These are phyloP conservation scores for Platycnemis pennipes DNA, from an alignment of 2,888 invertebrate genomes.

Conservation along the genomic window DNA sequence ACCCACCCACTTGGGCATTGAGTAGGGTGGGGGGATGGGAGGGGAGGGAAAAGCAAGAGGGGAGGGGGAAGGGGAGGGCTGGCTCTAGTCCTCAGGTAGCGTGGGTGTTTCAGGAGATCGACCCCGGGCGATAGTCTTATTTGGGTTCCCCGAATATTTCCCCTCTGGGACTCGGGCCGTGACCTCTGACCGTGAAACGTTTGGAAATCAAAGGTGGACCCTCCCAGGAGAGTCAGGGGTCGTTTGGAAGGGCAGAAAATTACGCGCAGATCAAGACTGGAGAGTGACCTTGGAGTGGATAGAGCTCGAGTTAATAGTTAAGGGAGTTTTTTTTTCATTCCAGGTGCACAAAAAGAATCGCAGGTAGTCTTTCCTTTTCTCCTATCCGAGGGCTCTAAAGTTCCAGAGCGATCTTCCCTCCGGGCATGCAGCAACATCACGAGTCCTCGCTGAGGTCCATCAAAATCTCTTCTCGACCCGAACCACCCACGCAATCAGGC, in stretches of 20 bases:
- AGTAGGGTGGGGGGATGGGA: too few relatives aligned
- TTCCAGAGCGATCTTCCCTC: neutral
- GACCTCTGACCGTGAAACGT: conserved; percentile 7
- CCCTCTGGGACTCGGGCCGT: neutral
- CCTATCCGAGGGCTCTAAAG: neutral
- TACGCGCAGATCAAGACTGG: neutral
- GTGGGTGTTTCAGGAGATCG: neutral
- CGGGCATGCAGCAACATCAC: neutral
- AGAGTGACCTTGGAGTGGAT: neutral
- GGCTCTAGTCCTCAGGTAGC: neutral
- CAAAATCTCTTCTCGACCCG: neutral
- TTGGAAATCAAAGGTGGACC: neutral
- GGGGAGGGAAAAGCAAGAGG: too few relatives aligned
- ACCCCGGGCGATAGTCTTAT: neutral
- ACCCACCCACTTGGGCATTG: neutral
- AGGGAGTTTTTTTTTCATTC: neutral
- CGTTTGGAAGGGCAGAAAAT: neutral
- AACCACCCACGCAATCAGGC: neutral
- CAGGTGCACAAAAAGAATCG: neutral
- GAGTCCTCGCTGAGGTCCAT: neutral
- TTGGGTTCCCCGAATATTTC: neutral
- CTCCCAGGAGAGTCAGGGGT: neutral
- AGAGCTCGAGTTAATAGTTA: neutral
- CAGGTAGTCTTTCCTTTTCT: neutral
- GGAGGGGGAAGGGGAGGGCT: too few relatives aligned